phyloP scores from a whole-genome alignment of 2,888 invertebrate species.

The Pharmacophagus antenor region DNA sequence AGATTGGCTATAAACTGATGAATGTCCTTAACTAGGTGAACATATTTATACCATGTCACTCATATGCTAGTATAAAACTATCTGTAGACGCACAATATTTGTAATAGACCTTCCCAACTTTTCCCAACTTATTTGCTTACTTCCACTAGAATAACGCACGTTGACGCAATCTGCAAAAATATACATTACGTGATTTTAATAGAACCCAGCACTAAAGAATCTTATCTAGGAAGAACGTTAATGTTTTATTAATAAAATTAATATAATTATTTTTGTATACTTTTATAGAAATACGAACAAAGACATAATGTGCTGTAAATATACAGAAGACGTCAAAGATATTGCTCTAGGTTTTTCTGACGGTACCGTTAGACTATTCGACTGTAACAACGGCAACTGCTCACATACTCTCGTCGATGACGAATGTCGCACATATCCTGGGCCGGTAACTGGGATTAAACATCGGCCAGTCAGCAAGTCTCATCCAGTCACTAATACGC shows the following conservation, averaged over 20 bases:
- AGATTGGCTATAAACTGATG: background rate
- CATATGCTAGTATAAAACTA: no score
- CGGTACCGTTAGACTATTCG: conserved; percentile 80
- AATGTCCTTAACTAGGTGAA: no score
- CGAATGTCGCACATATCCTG: conserved; percentile 76
- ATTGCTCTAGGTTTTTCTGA: conserved; percentile 83
- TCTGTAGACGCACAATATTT: no score
- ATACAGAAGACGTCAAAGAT: conserved; percentile 81
- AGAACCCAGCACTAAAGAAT: background rate
- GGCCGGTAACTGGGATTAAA: conserved; percentile 82
- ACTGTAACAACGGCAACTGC: conserved; percentile 70
- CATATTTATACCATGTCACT: no score
- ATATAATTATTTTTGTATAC: background rate
- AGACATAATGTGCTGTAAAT: conserved; percentile 81
- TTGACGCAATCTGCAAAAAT: background rate
- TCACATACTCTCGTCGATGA: conserved; percentile 75
- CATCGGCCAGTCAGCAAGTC: conserved; percentile 81
- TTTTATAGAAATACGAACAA: conserved; percentile 72
- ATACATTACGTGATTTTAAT: background rate
- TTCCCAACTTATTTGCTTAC: no score
- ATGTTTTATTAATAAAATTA: background rate
- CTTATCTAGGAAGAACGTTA: background rate
- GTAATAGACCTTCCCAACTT: no score
- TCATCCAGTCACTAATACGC: conserved; percentile 80
- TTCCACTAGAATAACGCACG: no score